Evolutionary conservation across 2,113 vertebrate genomes (phyloP).

Genomic region (Colius striatus): DNA sequence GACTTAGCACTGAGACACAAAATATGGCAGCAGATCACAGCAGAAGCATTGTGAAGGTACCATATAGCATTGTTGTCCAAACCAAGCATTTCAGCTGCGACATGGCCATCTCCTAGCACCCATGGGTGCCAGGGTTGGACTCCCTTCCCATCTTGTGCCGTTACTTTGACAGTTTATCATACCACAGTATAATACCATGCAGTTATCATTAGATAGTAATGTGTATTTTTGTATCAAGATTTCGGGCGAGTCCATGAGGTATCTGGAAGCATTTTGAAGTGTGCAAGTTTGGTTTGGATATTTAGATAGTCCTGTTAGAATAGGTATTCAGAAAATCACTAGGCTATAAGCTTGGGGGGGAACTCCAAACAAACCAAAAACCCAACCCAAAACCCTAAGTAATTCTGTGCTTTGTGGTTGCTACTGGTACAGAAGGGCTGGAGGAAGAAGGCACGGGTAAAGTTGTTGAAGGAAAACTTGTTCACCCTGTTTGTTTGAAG

Average conservation of each 20-base stretch:
- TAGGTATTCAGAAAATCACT: neutral
- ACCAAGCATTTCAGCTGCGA: neutral
- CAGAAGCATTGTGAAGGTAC: neutral
- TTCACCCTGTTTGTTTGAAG: neutral
- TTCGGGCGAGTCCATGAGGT: neutral
- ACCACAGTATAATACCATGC: neutral
- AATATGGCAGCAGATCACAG: neutral
- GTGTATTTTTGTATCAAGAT: neutral
- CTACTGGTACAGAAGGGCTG: neutral
- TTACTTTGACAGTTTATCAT: neutral
- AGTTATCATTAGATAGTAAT: neutral
- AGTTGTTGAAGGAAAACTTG: neutral
- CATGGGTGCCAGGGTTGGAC: neutral
- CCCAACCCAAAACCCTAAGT: neutral
- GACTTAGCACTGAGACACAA: neutral
- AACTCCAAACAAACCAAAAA: neutral
- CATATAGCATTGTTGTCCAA: neutral
- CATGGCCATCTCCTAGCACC: neutral
- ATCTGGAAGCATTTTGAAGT: neutral
- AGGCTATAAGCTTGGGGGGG: neutral
- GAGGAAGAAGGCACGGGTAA: neutral
- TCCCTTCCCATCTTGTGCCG: neutral
- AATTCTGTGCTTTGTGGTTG: neutral
- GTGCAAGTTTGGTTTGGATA: neutral
- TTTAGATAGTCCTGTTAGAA: neutral